Conservation (phyloP, 2,113 vertebrate species). For the Panthera uncia region DNA sequence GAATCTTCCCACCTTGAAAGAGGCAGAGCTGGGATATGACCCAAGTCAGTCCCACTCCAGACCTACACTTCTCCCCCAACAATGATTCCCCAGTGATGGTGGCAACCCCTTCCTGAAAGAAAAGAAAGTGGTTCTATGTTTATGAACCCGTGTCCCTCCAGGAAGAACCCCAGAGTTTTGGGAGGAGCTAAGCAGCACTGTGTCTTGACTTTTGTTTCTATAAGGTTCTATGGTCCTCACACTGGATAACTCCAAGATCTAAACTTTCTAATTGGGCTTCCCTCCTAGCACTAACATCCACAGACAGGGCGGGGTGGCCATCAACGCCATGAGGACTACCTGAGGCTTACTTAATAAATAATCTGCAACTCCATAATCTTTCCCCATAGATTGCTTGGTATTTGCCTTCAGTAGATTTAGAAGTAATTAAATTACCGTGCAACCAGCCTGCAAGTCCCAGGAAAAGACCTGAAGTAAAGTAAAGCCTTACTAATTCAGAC, state of each 20-base stretch:
- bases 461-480: neutral
- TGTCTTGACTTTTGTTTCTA: neutral
- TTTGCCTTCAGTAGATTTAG: conserved; percentile 47
- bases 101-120: neutral
- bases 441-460: neutral
- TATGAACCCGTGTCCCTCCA: neutral
- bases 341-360: conserved; percentile 14
- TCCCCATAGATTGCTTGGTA: neutral
- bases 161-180: neutral
- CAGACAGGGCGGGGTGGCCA: rapidly evolving
- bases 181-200: neutral
- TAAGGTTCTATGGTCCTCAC: neutral
- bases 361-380: neutral
- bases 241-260: neutral
- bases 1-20: neutral
- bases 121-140: neutral
- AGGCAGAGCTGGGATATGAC: neutral
- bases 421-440: conserved; percentile 34
- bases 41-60: neutral
- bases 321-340: neutral
- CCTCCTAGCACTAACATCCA: neutral
- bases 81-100: neutral
- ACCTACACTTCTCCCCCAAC: neutral
- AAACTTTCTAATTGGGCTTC: neutral
- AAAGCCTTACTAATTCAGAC: conserved; percentile 55